A percentile compares a stretch with the other conserved stretches of the same genome.
Evolutionary conservation across 2,797 vertebrate species (phyloP).

Genomic region (Cirrhinus mrigala): DNA sequence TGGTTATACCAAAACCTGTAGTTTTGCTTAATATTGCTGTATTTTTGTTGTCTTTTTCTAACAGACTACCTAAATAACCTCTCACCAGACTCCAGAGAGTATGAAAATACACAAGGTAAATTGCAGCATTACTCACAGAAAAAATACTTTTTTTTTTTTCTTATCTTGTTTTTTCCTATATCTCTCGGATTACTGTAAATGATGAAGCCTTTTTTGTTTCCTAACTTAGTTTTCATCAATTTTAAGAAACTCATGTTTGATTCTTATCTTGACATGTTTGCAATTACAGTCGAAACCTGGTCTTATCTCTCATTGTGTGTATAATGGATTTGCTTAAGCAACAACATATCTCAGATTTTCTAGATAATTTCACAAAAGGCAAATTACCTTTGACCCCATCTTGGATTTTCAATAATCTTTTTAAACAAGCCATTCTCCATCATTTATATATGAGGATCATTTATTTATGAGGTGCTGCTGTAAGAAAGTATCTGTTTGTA

Average conservation of each 20-base stretch:
- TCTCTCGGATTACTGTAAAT: background rate
- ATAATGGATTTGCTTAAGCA: constrained; percentile 66
- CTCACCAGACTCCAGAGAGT: constrained; percentile 90
- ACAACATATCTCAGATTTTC: constrained; percentile 63
- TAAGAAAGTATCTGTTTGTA: constrained; percentile 6
- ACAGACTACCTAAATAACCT: constrained; percentile 98
- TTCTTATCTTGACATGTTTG: constrained; percentile 47
- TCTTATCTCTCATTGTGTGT: constrained; percentile 57
- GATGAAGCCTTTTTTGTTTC: background rate
- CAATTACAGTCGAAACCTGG: background rate
- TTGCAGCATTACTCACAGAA: background rate
- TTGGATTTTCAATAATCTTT: background rate
- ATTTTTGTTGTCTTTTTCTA: constrained; percentile 17
- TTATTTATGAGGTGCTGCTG: constrained; percentile 21
- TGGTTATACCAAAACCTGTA: background rate
- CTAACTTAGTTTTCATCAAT: background rate
- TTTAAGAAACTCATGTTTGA: constrained; percentile 5
- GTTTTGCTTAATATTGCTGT: constrained; percentile 3
- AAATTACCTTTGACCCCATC: constrained; percentile 24
- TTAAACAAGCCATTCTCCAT: constrained; percentile 1
- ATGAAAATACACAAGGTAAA: constrained; percentile 92
- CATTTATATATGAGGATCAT: background rate
- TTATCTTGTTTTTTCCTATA: background rate
- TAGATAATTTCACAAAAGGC: constrained; percentile 52
- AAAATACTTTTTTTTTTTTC: background rate